A percentile compares a stretch with the other conserved stretches of the same genome.
phyloP scores from a whole-genome alignment of 2,888 invertebrate genomes.

The Podotricha telesiphe region DNA sequence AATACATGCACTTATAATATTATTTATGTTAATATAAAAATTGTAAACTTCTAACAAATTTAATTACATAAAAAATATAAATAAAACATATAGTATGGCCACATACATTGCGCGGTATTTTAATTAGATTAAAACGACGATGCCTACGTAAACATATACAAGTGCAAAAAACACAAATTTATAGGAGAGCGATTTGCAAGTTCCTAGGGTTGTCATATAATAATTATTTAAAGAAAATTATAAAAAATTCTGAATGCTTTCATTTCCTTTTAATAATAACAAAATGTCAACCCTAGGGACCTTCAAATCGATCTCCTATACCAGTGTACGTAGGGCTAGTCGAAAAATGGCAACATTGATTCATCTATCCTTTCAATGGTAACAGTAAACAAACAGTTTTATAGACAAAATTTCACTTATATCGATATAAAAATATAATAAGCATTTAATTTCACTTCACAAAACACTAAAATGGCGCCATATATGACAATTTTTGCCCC shows the following conservation, averaged over 20 bases:
- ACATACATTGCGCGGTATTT: constrained; percentile 20
- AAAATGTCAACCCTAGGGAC: too few relatives aligned
- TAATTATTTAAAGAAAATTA: too few relatives aligned
- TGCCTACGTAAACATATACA: too few relatives aligned
- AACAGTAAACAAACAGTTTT: background rate
- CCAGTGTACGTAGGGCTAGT: too few relatives aligned
- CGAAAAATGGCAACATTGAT: constrained; percentile 28
- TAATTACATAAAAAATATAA: background rate
- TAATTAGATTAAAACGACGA: background rate
- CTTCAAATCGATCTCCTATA: too few relatives aligned
- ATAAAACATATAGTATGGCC: constrained; percentile 13
- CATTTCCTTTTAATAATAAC: too few relatives aligned
- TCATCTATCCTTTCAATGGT: background rate
- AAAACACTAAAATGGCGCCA: constrained; percentile 2
- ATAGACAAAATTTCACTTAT: background rate
- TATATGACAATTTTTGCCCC: background rate
- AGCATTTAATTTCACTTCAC: background rate
- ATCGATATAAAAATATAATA: background rate
- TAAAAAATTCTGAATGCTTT: too few relatives aligned
- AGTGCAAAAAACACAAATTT: too few relatives aligned
- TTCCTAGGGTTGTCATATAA: too few relatives aligned
- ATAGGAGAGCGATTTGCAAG: too few relatives aligned
- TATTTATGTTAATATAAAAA: background rate
- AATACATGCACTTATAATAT: constrained; percentile 6
- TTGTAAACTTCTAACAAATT: constrained; percentile 3